A percentile compares a stretch with the other conserved stretches of the same genome.
These are phyloP conservation scores for Leptobrachium ailaonicum DNA, from an alignment of 2,113 vertebrate species.

Conservation along the genomic window DNA sequence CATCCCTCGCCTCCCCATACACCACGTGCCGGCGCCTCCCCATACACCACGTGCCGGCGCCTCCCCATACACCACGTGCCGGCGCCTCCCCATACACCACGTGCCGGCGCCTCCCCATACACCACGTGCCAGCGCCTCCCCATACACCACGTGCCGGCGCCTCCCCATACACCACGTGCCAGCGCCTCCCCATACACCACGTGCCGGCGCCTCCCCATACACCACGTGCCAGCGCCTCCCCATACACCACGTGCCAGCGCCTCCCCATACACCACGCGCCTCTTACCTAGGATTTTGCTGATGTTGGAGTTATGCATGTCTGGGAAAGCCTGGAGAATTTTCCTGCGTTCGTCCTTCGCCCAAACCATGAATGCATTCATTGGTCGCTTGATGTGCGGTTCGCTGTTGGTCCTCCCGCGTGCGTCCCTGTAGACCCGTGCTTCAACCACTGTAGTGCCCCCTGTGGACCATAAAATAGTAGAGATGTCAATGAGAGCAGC, in stretches of 20 bases:
- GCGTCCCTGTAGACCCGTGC: conserved; percentile 95
- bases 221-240: not conserved
- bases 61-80: no score
- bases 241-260: no score
- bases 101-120: no score
- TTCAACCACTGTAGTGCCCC: conserved; percentile 93
- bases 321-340: conserved; percentile 98
- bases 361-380: conserved; percentile 99
- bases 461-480: conserved; percentile 80
- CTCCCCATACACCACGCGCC: not conserved
- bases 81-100: no score
- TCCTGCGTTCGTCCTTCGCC: conserved; percentile 97
- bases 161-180: no score
- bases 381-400: conserved; percentile 98
- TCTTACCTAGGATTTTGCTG: conserved; percentile 98
- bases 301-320: conserved; percentile 99
- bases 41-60: not conserved
- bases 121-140: no score
- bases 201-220: not conserved
- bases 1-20: no score
- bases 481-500: no score
- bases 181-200: no score
- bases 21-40: no score
- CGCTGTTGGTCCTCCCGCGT: conserved; percentile 90
- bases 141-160: not conserved